phyloP scores from a whole-genome alignment of 2,797 vertebrate genomes.

The Chelon labrosus region DNA sequence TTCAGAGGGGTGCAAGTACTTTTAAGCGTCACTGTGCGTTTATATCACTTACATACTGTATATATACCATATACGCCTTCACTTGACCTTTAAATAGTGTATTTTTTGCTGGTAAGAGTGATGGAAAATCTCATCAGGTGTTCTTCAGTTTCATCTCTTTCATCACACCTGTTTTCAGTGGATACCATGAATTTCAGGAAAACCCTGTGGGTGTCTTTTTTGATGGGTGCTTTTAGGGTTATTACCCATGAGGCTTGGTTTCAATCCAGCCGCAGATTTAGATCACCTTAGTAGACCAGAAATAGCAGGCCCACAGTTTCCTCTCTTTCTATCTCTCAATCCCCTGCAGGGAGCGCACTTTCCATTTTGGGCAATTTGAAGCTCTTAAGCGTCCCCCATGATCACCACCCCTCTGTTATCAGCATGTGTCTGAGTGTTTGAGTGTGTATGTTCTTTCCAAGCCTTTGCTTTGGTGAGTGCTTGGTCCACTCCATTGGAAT shows the following conservation, averaged over 20 bases:
- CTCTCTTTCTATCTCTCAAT: constrained; percentile 58
- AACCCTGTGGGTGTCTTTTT: constrained; percentile 28
- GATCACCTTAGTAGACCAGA: constrained; percentile 57
- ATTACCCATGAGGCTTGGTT: constrained; percentile 64
- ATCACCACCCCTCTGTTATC: constrained; percentile 58
- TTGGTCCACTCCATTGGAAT: constrained; percentile 48
- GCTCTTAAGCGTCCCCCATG: constrained; percentile 66
- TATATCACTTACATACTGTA: too few relatives aligned
- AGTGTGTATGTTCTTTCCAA: constrained; percentile 34
- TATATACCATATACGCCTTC: not conserved
- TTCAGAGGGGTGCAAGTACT: too few relatives aligned
- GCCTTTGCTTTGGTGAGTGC: constrained; percentile 36
- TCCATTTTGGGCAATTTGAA: constrained; percentile 77
- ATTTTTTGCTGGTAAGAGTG: not conserved
- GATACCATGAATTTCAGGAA: constrained; percentile 10
- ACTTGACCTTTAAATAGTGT: not conserved
- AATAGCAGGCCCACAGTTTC: constrained; percentile 47
- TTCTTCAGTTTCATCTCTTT: constrained; percentile 15
- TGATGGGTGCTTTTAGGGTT: constrained; percentile 57
- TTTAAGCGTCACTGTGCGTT: too few relatives aligned
- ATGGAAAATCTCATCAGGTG: not conserved
- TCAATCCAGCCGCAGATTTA: constrained; percentile 52
- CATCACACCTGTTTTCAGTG: constrained; percentile 24
- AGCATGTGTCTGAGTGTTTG: constrained; percentile 35
- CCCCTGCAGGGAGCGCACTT: constrained; percentile 68